Evolutionary conservation across 1,140 invertebrate genomes (phyloP).

Genomic region (Euwallacea fornicatus): DNA sequence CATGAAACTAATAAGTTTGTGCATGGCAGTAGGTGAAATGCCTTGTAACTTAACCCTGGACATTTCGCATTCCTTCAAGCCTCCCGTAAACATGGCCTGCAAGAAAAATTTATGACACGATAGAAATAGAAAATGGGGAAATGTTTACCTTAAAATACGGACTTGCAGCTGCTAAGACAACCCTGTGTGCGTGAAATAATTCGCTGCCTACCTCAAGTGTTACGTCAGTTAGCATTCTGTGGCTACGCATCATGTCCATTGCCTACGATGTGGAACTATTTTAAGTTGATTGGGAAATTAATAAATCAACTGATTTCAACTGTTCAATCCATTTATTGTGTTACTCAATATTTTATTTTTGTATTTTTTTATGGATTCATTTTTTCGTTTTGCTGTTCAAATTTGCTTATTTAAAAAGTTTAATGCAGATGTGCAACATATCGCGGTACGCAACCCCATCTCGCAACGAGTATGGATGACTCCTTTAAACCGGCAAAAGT

Average conservation of each 20-base stretch:
- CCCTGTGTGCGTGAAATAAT: conserved; percentile 86
- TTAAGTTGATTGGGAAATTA: conserved; percentile 27
- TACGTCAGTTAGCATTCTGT: conserved; percentile 89
- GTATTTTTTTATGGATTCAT: too few species aligned
- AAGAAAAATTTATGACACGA: background rate
- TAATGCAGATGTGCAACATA: too few species aligned
- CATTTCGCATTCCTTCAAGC: conserved; percentile 85
- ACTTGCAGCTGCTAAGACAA: conserved; percentile 89
- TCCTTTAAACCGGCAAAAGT: too few species aligned
- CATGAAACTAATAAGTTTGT: conserved; percentile 83
- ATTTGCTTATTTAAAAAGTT: too few species aligned
- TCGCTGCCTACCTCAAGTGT: conserved; percentile 81
- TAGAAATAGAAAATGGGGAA: too few species aligned
- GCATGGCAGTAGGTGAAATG: conserved; percentile 84
- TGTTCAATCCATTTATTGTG: too few species aligned
- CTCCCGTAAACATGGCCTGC: conserved; percentile 86
- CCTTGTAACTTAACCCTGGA: conserved; percentile 81
- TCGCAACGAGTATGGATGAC: too few species aligned
- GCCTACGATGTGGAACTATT: conserved; percentile 57
- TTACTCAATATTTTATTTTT: too few species aligned
- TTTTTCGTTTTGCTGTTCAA: too few species aligned
- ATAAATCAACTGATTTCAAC: background rate
- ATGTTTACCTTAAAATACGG: conserved; percentile 79
- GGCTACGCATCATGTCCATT: conserved; percentile 86
- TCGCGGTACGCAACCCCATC: too few species aligned